A percentile compares a stretch with the other conserved stretches of the same genome.
phyloP scores from a whole-genome alignment of 2,888 invertebrate genomes.

The Lumbricus terrestris region DNA sequence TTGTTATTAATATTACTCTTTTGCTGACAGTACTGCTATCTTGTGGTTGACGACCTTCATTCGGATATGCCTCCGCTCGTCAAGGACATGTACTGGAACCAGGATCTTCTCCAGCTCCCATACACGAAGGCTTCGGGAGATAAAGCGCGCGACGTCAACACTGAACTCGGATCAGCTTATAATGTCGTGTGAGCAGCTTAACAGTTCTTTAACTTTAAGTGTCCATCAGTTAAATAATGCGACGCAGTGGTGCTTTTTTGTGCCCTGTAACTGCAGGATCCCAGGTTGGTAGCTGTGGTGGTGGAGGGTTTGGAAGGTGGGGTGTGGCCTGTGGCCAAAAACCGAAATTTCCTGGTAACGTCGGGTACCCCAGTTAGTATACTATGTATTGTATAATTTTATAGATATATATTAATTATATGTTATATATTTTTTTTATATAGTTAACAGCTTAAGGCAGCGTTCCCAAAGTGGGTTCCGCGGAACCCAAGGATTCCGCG shows the following conservation, averaged over 20 bases:
- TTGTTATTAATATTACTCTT: not conserved
- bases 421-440: too few species aligned
- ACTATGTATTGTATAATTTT: too few species aligned
- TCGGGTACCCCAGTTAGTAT: too few species aligned
- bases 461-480: too few species aligned
- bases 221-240: not conserved
- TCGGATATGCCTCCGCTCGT: not conserved
- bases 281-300: too few species aligned
- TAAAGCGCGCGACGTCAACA: not conserved
- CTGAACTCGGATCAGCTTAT: not conserved
- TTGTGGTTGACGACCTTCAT: constrained; percentile 7
- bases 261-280: too few species aligned
- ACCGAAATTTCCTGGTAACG: too few species aligned
- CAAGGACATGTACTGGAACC: constrained; percentile 18
- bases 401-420: too few species aligned
- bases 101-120: not conserved
- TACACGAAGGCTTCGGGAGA: not conserved
- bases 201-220: not conserved
- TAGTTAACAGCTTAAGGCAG: too few species aligned
- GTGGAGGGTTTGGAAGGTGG: too few species aligned
- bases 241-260: not conserved
- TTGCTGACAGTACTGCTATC: not conserved
- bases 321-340: too few species aligned
- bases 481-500: too few species aligned
- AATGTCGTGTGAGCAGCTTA: not conserved